Base-by-base conservation (phyloP, 1,140 invertebrate species). In the Daktulosphaira vitifoliae region DNA sequence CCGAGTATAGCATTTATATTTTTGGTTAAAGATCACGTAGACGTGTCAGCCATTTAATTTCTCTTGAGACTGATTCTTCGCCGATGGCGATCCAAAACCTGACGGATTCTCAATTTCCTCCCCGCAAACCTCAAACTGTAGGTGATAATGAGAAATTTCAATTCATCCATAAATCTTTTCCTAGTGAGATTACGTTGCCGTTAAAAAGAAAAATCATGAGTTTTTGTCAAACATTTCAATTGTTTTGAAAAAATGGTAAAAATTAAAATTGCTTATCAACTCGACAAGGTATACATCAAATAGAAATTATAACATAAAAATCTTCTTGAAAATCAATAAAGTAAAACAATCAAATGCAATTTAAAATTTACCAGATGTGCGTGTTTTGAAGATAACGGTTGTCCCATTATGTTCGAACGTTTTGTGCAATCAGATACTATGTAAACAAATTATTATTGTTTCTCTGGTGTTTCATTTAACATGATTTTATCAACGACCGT, bases 51-150 rank as follows among this genome's bases (percentile, higher is more conserved):
- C 8, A 62, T 22, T 62, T 62, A 62, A 62, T 62, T 62, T 62
- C 56, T 62, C 56, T 13, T 20, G 56, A 62, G 56, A 62, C 56
- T 62, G 42, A 25, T 59, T 33, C 29, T 33, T 11, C 29, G 29
- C 5, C 29, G 11, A 33, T 6, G 29, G 29, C 56, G 25, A 16
- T 48, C 56, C 11, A 59, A 59, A 38, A 48, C 42, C 56, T 62
- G 42, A 62, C 56, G 56, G 16, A 62, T 62, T 62, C n/a, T n/a
- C 56, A 62, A 62, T 62, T 62, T 62, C 25, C 42, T 16, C 29
- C 42, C 26, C n/a, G n/a, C n/a, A n/a, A n/a, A n/a, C n/a, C n/a
- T n/a, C n/a, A 6, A 33, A 6, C 29, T 33, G 29, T 33, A 6
- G 29, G 29, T n/a, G n/a, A n/a, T 33, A 33, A 33, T 33, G 29